Evolutionary conservation across 2,797 vertebrate species (phyloP).

Genomic region (Cyprinodon diabolis): DNA sequence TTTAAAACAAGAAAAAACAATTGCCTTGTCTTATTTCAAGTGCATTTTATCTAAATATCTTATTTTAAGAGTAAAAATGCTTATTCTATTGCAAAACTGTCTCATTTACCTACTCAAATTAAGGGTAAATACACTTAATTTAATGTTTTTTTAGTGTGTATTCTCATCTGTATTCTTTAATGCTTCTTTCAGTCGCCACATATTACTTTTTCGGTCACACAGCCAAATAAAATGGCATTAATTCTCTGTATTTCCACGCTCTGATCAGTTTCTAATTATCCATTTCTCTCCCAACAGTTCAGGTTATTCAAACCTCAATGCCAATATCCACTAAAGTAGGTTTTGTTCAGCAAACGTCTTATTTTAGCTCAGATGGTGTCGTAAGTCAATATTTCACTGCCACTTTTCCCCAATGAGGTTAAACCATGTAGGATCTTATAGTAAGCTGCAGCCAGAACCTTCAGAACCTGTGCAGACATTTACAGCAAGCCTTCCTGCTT

Average conservation of each 20-base stretch:
- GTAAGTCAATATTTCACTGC: not conserved
- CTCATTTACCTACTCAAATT: no score
- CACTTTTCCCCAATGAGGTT: not conserved
- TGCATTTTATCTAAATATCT: no score
- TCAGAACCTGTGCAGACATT: slow-evolving; percentile 23
- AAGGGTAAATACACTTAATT: no score
- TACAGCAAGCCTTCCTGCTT: slow-evolving; percentile 14
- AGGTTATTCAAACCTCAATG: not conserved
- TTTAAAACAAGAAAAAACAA: no score
- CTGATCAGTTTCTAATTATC: not conserved
- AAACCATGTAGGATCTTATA: not conserved
- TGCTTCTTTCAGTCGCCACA: not conserved
- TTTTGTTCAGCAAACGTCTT: not conserved
- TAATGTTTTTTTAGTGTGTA: no score
- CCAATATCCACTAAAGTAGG: not conserved
- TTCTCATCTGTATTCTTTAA: slow-evolving; percentile 1
- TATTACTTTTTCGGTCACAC: not conserved
- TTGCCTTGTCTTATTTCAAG: no score
- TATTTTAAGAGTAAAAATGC: no score
- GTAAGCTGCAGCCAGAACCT: not conserved
- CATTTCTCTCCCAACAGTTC: not conserved
- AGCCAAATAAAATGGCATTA: not conserved
- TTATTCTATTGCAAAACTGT: no score
- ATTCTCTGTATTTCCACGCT: not conserved
- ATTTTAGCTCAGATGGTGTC: not conserved